phyloP scores from a whole-genome alignment of 2,888 invertebrate species.

The Epinotia bilunana region DNA sequence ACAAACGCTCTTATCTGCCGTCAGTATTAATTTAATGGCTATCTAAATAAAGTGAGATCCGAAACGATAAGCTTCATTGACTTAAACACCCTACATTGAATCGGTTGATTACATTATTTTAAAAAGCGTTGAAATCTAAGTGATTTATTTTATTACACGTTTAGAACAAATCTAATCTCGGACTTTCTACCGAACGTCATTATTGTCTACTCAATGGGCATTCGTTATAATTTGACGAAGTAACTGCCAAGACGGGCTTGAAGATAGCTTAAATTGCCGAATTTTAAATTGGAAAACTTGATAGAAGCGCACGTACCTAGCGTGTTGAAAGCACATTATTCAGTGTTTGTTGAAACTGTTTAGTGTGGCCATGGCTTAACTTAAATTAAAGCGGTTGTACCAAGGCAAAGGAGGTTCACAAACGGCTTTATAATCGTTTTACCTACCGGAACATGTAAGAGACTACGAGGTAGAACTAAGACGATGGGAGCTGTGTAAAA shows the following conservation, averaged over 20 bases:
- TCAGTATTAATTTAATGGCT: conserved; percentile 79
- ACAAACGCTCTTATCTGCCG: conserved; percentile 74
- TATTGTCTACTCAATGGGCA: conserved; percentile 39
- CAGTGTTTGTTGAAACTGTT: conserved; percentile 68
- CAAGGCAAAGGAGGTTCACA: conserved; percentile 49
- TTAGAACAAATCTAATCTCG: conserved; percentile 53
- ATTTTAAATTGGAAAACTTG: conserved; percentile 58
- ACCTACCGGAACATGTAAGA: conserved; percentile 45
- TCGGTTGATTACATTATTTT: conserved; percentile 73
- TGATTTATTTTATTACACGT: conserved; percentile 62
- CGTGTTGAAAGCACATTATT: conserved; percentile 68
- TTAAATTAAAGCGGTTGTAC: conserved; percentile 71
- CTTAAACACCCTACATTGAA: conserved; percentile 71
- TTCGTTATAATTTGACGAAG: conserved; percentile 34
- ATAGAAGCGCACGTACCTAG: conserved; percentile 54
- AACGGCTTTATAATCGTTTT: conserved; percentile 46
- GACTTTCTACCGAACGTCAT: conserved; percentile 50
- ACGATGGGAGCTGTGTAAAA: conserved; percentile 38
- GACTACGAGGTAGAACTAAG: conserved; percentile 41
- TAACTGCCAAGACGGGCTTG: conserved; percentile 29
- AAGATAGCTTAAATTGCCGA: conserved; percentile 52
- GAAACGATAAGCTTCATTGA: conserved; percentile 79
- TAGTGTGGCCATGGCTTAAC: conserved; percentile 63
- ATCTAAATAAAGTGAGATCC: conserved; percentile 81
- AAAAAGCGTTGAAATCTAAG: conserved; percentile 67